Evolutionary conservation across 1,140 invertebrate genomes (phyloP).

Genomic region (Hycleus cichorii): DNA sequence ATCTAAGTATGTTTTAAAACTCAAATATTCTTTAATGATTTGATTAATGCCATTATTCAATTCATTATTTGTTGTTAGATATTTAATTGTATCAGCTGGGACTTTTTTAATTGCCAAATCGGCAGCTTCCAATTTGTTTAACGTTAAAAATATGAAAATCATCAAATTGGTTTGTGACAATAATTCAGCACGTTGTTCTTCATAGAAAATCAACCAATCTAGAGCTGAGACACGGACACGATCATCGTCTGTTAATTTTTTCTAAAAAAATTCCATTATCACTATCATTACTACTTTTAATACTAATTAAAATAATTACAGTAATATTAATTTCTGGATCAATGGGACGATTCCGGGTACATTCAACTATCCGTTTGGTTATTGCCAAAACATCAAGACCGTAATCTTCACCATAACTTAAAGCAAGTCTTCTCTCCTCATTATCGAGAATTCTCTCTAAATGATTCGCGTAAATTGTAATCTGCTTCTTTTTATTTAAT

Average conservation of each 20-base stretch:
- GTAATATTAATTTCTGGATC: slow-evolving; percentile 24
- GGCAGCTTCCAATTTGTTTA: slow-evolving; percentile 60
- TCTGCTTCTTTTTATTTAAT: slow-evolving; percentile 62
- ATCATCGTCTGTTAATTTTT: slow-evolving; percentile 52
- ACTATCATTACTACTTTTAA: not conserved
- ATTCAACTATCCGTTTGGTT: slow-evolving; percentile 76
- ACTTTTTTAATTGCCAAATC: slow-evolving; percentile 62
- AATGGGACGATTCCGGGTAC: slow-evolving; percentile 45
- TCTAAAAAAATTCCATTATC: slow-evolving; percentile 31
- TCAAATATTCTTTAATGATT: slow-evolving; percentile 66
- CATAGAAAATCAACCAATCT: slow-evolving; percentile 81
- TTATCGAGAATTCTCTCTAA: slow-evolving; percentile 61
- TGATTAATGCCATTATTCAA: slow-evolving; percentile 49
- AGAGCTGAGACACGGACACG: slow-evolving; percentile 71
- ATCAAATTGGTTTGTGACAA: slow-evolving; percentile 84
- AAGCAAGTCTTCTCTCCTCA: slow-evolving; percentile 52
- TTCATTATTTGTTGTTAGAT: slow-evolving; percentile 46
- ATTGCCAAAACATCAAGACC: slow-evolving; percentile 79
- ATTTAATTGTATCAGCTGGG: slow-evolving; percentile 55
- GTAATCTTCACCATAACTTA: slow-evolving; percentile 60
- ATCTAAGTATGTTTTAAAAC: slow-evolving; percentile 71
- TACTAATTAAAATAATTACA: slow-evolving; percentile 7
- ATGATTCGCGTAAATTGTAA: slow-evolving; percentile 70
- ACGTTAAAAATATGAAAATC: slow-evolving; percentile 70
- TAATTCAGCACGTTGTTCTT: slow-evolving; percentile 68